Evolutionary conservation across 92 coral and sea anemone genomes (phyloP).

Genomic region (Meandrina meandrites): DNA sequence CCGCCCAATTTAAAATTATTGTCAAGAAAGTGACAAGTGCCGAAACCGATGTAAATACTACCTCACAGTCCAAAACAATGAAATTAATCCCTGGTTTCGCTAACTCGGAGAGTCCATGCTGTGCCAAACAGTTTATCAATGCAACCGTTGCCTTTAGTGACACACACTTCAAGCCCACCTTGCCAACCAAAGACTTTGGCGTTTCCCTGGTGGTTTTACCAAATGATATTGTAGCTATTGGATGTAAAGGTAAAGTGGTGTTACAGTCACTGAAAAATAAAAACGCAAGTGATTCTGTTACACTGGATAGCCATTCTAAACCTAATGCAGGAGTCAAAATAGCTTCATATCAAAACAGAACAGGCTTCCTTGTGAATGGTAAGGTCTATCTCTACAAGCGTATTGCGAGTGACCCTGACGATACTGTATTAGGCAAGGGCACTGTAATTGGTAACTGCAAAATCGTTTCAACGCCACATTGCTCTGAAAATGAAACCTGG

Average conservation of each 20-base stretch:
- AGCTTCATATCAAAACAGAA: constrained; percentile 9
- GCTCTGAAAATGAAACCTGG: constrained; percentile 30
- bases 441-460: constrained; percentile 10
- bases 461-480: not conserved
- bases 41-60: constrained; percentile 69
- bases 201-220: constrained; percentile 58
- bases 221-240: constrained; percentile 58
- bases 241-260: constrained; percentile 55
- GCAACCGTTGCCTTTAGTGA: constrained; percentile 49
- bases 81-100: constrained; percentile 67
- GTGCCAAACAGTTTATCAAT: constrained; percentile 42
- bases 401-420: not conserved
- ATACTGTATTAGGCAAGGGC: not conserved
- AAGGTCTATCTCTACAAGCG: constrained; percentile 10
- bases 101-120: constrained; percentile 70
- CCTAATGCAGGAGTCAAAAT: constrained; percentile 14
- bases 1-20: constrained; percentile 62
- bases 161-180: constrained; percentile 77
- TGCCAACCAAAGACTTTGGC: constrained; percentile 64
- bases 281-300: not conserved
- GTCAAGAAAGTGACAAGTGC: constrained; percentile 75
- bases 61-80: constrained; percentile 63
- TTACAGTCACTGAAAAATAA: constrained; percentile 51
- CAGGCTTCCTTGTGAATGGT: constrained; percentile 17
- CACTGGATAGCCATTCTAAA: not conserved